A percentile compares a stretch with the other conserved stretches of the same genome.
Conservation (phyloP, 2,113 vertebrate genomes). For the Oreotrochilus melanogaster region DNA sequence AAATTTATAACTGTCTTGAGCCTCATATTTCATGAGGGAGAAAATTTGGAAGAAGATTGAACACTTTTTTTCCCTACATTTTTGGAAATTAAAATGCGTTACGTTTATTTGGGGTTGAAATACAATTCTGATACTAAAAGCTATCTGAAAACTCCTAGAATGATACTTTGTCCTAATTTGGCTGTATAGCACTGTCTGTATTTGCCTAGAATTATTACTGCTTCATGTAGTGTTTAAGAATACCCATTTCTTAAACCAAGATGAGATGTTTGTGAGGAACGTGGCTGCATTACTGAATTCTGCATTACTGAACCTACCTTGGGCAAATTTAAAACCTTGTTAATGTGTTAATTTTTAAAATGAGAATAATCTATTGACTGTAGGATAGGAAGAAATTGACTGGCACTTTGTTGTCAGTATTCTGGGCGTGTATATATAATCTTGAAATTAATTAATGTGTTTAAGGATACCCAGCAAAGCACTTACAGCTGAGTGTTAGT, state of each 20-base stretch:
- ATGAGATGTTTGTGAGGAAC: not conserved
- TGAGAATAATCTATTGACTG: not conserved
- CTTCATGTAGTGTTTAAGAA: not conserved
- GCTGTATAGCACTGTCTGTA: accelerated
- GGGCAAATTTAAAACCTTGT: not conserved
- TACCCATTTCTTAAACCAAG: not conserved
- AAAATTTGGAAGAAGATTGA: not conserved
- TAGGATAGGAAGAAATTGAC: not conserved
- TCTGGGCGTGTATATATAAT: not conserved
- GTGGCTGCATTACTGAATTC: not conserved
- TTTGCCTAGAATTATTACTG: not conserved
- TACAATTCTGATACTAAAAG: not conserved
- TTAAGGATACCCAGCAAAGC: not conserved
- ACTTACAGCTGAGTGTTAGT: not conserved
- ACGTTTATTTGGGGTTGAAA: not conserved
- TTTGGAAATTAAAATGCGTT: not conserved
- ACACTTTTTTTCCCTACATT: not conserved
- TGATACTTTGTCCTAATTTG: not conserved
- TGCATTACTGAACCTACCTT: accelerated
- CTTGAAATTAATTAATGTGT: not conserved
- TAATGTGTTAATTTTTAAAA: not conserved
- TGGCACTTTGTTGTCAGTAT: not conserved
- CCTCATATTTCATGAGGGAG: not conserved
- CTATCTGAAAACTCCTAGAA: not conserved
- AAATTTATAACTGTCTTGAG: not conserved